Conservation (phyloP, 1,140 invertebrate genomes). For the Bradysia coprophila region DNA sequence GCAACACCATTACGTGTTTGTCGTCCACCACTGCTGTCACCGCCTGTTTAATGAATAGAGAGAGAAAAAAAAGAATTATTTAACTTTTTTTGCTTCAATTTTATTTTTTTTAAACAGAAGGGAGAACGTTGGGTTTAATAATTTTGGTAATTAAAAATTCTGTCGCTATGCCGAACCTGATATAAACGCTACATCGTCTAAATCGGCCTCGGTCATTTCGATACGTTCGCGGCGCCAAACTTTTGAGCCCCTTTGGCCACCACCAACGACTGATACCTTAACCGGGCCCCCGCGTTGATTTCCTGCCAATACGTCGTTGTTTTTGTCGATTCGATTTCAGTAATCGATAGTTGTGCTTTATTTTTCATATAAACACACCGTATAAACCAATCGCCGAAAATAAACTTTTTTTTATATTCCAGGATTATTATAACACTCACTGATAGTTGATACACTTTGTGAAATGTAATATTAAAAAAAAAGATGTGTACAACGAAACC, state of each 20-base stretch:
- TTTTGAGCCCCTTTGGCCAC: conserved; percentile 22
- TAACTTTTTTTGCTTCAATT: no score
- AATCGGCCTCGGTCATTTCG: conserved; percentile 53
- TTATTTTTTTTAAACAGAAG: no score
- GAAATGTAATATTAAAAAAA: no score
- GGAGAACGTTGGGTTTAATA: no score
- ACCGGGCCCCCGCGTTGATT: conserved; percentile 23
- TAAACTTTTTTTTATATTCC: no score
- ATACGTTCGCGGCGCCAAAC: conserved; percentile 25
- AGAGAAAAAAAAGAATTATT: conserved; percentile 12
- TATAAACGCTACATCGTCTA: conserved; percentile 81
- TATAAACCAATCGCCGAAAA: no score
- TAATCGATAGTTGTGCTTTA: no score
- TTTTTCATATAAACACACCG: no score
- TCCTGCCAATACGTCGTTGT: conserved; percentile 22
- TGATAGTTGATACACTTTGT: no score
- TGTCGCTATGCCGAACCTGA: conserved; percentile 37
- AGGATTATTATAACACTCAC: no score
- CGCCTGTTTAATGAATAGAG: conserved; percentile 28
- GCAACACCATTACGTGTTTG: conserved; percentile 57
- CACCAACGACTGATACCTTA: conserved; percentile 26
- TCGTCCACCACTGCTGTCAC: conserved; percentile 49
- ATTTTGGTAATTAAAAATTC: conserved; percentile 16
- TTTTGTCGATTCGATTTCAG: not conserved
- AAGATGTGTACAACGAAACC: no score